Evolutionary conservation across 2,888 invertebrate species (phyloP).

Genomic region (Eumerus sabulonum): DNA sequence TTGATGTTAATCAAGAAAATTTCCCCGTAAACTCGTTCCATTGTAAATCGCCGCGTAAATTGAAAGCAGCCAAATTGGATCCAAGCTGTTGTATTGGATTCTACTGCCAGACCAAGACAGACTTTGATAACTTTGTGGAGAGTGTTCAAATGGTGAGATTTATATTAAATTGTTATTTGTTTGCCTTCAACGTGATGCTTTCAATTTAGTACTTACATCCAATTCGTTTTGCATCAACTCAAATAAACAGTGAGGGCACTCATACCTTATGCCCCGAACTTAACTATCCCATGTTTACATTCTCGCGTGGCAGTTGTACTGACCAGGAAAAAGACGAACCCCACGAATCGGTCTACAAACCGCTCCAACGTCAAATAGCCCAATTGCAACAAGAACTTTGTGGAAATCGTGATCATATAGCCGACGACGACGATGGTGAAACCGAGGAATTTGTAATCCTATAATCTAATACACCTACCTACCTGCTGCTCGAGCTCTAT

Average conservation of each 20-base stretch:
- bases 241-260: conserved; percentile 64
- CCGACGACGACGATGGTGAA: conserved; percentile 84
- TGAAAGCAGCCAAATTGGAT: conserved; percentile 92
- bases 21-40: conserved; percentile 91
- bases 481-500: neutral
- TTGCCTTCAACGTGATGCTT: too few relatives aligned
- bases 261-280: conserved; percentile 77
- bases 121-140: conserved; percentile 88
- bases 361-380: conserved; percentile 81
- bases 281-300: conserved; percentile 89
- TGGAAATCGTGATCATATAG: conserved; percentile 78
- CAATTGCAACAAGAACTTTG: conserved; percentile 81
- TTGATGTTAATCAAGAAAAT: conserved; percentile 89
- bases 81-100: conserved; percentile 96
- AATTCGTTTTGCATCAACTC: conserved; percentile 74
- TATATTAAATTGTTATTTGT: too few relatives aligned
- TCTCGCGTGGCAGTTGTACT: conserved; percentile 86
- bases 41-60: conserved; percentile 91
- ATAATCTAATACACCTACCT: conserved; percentile 73
- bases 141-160: conserved; percentile 82
- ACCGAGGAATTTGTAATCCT: conserved; percentile 87
- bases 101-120: conserved; percentile 87
- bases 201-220: conserved; percentile 81
- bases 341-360: conserved; percentile 80
- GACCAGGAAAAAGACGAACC: conserved; percentile 78